A percentile compares a stretch with the other conserved stretches of the same genome.
These are phyloP conservation scores for Campoplex capitator DNA, from an alignment of 2,888 invertebrate species.

Conservation along the genomic window DNA sequence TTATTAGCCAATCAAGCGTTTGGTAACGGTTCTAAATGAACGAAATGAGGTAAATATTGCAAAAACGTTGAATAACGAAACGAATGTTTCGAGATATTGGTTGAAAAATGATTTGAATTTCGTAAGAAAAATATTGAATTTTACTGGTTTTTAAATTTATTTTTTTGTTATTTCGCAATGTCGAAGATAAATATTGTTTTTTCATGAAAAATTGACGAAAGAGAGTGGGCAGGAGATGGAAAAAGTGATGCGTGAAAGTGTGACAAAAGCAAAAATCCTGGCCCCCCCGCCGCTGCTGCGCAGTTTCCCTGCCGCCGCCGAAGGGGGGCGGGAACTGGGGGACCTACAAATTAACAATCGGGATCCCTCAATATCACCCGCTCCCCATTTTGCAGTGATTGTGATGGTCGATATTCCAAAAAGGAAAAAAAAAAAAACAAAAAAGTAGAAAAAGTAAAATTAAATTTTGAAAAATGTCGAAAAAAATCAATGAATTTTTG, in stretches of 20 bases:
- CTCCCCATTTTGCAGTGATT: conserved; percentile 75
- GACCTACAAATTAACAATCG: conserved; percentile 60
- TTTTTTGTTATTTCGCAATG: too few relatives aligned
- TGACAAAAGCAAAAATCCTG: conserved; percentile 74
- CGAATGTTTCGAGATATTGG: not conserved
- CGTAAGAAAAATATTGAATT: not conserved
- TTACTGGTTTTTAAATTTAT: not conserved
- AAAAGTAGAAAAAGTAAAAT: not conserved
- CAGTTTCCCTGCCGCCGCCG: conserved; percentile 81
- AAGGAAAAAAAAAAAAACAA: conserved; percentile 26
- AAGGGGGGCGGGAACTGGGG: conserved; percentile 83
- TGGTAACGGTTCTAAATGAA: not conserved
- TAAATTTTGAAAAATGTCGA: not conserved
- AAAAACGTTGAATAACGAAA: not conserved
- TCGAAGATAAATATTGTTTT: too few relatives aligned
- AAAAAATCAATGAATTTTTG: not conserved
- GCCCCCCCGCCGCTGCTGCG: conserved; percentile 82
- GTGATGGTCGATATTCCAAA: conserved; percentile 19
- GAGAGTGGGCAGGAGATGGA: conserved; percentile 23
- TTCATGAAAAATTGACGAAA: not conserved
- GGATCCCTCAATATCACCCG: conserved; percentile 78
- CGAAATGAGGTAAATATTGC: too few relatives aligned
- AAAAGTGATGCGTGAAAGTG: conserved; percentile 51
- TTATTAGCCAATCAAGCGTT: not conserved
- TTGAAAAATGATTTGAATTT: not conserved